Base-by-base conservation (phyloP, 2,113 vertebrate genomes). In the Malurus alboscapulatus region DNA sequence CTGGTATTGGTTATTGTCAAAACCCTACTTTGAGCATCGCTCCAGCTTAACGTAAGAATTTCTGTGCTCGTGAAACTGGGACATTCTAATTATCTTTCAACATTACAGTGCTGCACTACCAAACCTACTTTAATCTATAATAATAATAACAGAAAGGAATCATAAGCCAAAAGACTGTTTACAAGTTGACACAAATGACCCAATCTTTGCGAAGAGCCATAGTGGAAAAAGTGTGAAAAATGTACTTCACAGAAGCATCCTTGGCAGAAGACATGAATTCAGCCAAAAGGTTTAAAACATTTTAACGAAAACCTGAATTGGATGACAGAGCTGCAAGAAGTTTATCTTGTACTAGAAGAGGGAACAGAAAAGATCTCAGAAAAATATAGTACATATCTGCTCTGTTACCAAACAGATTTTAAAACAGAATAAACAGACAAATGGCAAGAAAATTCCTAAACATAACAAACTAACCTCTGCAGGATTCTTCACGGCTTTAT, bases 11-110 rank as follows among this genome's bases (percentile, higher is more conserved):
- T 88, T 93, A 96, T 87, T 95, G 90, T 96, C 86, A 93, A 85
- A 96, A 83, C 22, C 24, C 53, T 63, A 80, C 84, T 93, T 75
- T 69, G 81, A 94, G 83, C 82, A 81, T 51, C 1, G 0, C 58
- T 84, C 86, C 65, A 87, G 68, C 83, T 92, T 90, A 94, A 79
- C 66, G 48, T 79, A 78, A 67, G 87, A 76, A 91, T 95, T 91
- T 88, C 86, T 93, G 12, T 94, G 84, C 82, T 94, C 83, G 79
- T 67, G 79, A 95, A 96, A 95, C 84, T 96, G 61, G 95, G 96
- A 84, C 95, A 95, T 96, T 96, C 94, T 96, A 96, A 95, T 97
- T 94, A 97, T 94, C 78, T 91, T 95, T 87, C 93, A 96, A 77
- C 80, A 79, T 93, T 90, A 84, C 51, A 30, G 81, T 24, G 45